These are phyloP conservation scores for Xenopus tropicalis DNA, from an alignment of 2,113 vertebrate genomes.

Conservation along the genomic window UCB_Xtro_10.0 CM004443.2:133065001-133065500, in stretches of 20 bases:
- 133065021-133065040: slow-evolving; percentile 65
- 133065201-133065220: slow-evolving; percentile 28
- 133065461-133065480: slow-evolving; percentile 36
- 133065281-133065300: slow-evolving; percentile 9
- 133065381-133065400: slow-evolving; percentile 10
- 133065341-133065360: slow-evolving; percentile 16
- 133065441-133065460: slow-evolving; percentile 53
- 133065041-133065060: slow-evolving; percentile 69
- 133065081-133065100: slow-evolving; percentile 68
- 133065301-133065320: slow-evolving; percentile 1
- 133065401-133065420: slow-evolving; percentile 15
- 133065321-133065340: slow-evolving; percentile 18
- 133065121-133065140: slow-evolving; percentile 56
- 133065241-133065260: slow-evolving; percentile 24
- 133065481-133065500: no score
- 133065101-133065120: slow-evolving; percentile 60
- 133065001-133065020: slow-evolving; percentile 78
- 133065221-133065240: slow-evolving; percentile 1
- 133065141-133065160: slow-evolving; percentile 49
- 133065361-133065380: slow-evolving; percentile 16
- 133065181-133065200: slow-evolving; percentile 11
- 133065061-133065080: slow-evolving; percentile 65
- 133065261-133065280: slow-evolving; percentile 1
- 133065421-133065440: slow-evolving; percentile 29
- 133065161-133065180: slow-evolving; percentile 42